Conservation (phyloP, 2,113 vertebrate species). For the Rhizomys pruinosus region DNA sequence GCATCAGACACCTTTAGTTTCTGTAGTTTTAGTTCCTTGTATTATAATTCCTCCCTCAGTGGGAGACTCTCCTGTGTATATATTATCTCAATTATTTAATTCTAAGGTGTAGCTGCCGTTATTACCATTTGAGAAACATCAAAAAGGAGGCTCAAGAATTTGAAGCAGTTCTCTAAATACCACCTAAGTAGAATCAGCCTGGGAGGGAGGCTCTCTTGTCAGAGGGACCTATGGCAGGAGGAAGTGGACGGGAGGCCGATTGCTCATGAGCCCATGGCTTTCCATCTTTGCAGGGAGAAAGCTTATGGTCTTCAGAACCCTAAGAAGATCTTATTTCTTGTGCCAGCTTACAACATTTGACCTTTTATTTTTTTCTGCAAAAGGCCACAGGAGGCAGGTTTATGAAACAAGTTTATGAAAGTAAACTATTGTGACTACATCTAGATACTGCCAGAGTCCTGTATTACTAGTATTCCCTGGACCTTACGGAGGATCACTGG, state of each 20-base stretch:
- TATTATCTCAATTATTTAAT: conserved; percentile 1
- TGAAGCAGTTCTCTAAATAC: neutral
- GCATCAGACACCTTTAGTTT: neutral
- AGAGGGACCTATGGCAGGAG: neutral
- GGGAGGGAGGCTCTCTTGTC: too few species aligned
- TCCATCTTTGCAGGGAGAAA: neutral
- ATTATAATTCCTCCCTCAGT: neutral
- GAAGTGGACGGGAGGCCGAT: neutral
- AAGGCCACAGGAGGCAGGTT: neutral
- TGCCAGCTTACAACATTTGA: neutral
- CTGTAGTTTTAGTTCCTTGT: conserved; percentile 8
- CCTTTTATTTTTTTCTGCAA: neutral
- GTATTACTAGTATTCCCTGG: neutral
- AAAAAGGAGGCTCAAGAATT: conserved; percentile 2
- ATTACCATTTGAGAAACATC: neutral
- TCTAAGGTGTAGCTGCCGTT: neutral
- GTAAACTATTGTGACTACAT: neutral
- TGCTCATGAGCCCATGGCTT: neutral
- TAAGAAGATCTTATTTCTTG: neutral
- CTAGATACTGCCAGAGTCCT: neutral
- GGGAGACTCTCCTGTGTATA: neutral
- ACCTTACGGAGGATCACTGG: neutral
- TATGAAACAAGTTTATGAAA: conserved; percentile 23
- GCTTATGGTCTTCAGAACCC: neutral
- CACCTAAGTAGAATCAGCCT: neutral